Evolutionary conservation across 2,888 invertebrate species (phyloP), one percentile per base, ranked within the genome.

Genomic region (Drosophila tanythrix): DNA sequence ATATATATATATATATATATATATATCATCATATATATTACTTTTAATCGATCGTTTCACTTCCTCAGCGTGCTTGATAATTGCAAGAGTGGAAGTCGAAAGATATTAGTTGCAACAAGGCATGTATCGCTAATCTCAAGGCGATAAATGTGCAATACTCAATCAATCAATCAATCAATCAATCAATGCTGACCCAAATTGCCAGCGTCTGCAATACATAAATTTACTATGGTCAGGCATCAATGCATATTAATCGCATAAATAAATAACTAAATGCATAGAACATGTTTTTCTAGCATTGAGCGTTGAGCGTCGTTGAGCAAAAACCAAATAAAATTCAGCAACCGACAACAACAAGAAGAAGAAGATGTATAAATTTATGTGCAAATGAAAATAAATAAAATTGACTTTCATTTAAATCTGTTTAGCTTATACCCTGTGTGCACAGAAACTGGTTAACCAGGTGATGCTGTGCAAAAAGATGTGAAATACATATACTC

Each of bases 101-200:
- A 35, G 36, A 48, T 29, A 36, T n/a, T 25, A 6, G 15, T n/a
- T 43, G 48, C 25, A 51, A 15, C 29, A n/a, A 10, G 35, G 27
- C n/a, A 46, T 55, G 38, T 8, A 29, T 56, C 15, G 1, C 40
- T 46, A 18, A 66, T 48, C 59, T 55, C 63, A 59, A 53, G 70
- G 72, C 72, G 46, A 70, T 58, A 67, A 70, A 64, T 70, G 35
- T 60, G 46, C 57, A 61, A 58, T 52, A 36, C 36, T 61, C 38
- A 67, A 67, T 62, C 65, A 53, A 59, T 56, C 38, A 57, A 27
- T 61, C 62, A 57, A 52, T 64, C 55, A 52, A 56, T 79, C 71
- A 78, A 75, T 81, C 71, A 81, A 63, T 75, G 60, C 70, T 85
- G 81, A 85, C 83, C 82, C 31, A 81, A 78, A 82, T 85, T 62